Conservation (phyloP, 2,797 vertebrate species). For the Chanos chanos region DNA sequence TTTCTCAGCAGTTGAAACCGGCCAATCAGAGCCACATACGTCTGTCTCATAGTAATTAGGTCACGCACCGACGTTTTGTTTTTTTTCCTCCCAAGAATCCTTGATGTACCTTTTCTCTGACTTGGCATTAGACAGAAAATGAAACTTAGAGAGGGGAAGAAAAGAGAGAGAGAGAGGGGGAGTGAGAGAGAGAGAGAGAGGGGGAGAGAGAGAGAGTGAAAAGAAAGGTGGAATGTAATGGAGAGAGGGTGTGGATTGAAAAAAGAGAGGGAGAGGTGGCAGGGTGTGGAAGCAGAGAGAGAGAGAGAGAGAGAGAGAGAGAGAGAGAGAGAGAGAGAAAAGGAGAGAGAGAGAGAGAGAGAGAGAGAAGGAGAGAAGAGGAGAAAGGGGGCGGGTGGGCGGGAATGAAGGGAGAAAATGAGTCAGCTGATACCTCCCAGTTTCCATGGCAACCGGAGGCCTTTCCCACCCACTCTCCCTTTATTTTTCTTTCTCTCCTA, state of each 20-base stretch:
- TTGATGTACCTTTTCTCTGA: too few species aligned
- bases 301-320: slow-evolving; percentile 37
- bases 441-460: slow-evolving; percentile 75
- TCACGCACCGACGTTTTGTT: slow-evolving; percentile 21
- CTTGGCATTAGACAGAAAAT: neutral
- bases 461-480: slow-evolving; percentile 69
- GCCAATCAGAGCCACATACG: slow-evolving; percentile 15
- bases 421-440: slow-evolving; percentile 75
- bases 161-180: neutral
- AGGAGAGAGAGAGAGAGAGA: slow-evolving; percentile 29
- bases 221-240: neutral
- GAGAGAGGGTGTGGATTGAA: slow-evolving; percentile 14
- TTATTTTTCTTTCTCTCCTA: slow-evolving; percentile 32
- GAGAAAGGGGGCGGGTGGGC: slow-evolving; percentile 53
- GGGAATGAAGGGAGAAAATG: slow-evolving; percentile 59
- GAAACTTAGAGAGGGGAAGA: neutral
- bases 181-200: slow-evolving; percentile 9
- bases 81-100: neutral
- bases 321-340: slow-evolving; percentile 40
- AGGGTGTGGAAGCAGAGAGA: slow-evolving; percentile 22
- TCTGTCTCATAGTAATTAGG: slow-evolving; percentile 23
- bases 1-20: slow-evolving; percentile 24
- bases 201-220: neutral
- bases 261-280: slow-evolving; percentile 7
- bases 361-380: neutral